phyloP scores from a whole-genome alignment of 2,797 vertebrate genomes.

The Oreochromis mossambicus region DNA sequence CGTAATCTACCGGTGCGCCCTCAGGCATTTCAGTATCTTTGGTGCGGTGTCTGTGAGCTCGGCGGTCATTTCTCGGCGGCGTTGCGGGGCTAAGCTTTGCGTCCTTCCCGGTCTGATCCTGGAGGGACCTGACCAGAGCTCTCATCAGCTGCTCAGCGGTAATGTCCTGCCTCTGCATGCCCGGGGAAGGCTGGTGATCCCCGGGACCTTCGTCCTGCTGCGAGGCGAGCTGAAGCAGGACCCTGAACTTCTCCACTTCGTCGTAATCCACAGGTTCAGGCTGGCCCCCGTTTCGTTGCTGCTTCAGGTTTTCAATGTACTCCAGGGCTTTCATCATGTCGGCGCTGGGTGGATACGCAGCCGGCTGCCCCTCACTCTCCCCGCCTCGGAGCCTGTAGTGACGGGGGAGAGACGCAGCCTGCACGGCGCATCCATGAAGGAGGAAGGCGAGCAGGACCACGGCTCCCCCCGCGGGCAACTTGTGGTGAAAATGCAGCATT shows the following conservation, averaged over 20 bases:
- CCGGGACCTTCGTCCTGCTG: constrained; percentile 75
- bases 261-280: constrained; percentile 83
- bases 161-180: constrained; percentile 71
- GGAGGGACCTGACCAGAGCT: constrained; percentile 84
- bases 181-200: constrained; percentile 70
- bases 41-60: constrained; percentile 69
- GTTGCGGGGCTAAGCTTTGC: constrained; percentile 61
- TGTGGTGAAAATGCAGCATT: constrained; percentile 78
- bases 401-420: constrained; percentile 85
- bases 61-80: constrained; percentile 76
- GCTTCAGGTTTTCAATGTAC: constrained; percentile 95
- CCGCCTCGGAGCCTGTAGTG: constrained; percentile 86
- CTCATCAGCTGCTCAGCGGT: constrained; percentile 85
- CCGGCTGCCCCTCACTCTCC: constrained; percentile 76
- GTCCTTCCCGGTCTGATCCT: constrained; percentile 82
- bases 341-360: constrained; percentile 80
- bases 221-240: constrained; percentile 79
- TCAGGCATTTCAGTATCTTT: constrained; percentile 75
- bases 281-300: constrained; percentile 79
- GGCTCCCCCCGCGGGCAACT: constrained; percentile 75
- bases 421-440: constrained; percentile 73
- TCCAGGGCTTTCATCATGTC: constrained; percentile 97
- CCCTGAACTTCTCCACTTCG: constrained; percentile 76
- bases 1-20: constrained; percentile 75
- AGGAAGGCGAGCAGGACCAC: constrained; percentile 78